Evolutionary conservation across 92 coral and sea anemone genomes (phyloP).

Genomic region (Metridium senile): DNA sequence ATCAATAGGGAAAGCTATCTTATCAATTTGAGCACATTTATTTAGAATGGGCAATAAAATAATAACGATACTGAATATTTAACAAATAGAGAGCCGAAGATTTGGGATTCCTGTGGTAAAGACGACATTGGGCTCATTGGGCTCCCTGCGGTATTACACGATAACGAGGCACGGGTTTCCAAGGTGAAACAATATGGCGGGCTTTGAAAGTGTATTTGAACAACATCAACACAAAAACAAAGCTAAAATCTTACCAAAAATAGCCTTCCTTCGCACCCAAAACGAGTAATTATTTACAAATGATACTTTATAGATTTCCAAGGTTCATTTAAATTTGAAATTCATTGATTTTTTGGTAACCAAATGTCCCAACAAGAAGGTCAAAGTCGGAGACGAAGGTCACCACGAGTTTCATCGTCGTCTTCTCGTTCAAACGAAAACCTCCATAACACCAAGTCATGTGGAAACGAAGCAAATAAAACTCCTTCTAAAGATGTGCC

Average conservation of each 20-base stretch:
- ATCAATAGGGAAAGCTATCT: too few species aligned
- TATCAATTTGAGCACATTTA: too few species aligned
- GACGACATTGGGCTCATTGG: too few species aligned
- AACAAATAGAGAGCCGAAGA: too few species aligned
- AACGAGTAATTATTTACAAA: neutral
- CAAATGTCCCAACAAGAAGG: constrained; percentile 56
- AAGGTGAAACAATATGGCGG: constrained; percentile 81
- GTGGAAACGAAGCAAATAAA: constrained; percentile 42
- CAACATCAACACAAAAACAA: constrained; percentile 29
- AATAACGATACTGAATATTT: too few species aligned
- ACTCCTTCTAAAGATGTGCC: constrained; percentile 43
- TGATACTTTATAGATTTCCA: neutral
- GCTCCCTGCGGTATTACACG: constrained; percentile 23
- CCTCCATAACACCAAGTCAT: constrained; percentile 39
- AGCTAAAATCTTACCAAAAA: neutral
- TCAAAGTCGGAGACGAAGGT: constrained; percentile 51
- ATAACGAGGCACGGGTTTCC: constrained; percentile 58
- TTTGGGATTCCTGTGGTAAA: constrained; percentile 1
- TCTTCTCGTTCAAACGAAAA: constrained; percentile 70
- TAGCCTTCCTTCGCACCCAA: neutral
- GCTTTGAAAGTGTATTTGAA: constrained; percentile 44
- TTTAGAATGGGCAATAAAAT: too few species aligned
- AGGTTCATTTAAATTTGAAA: neutral
- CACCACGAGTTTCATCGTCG: constrained; percentile 69
- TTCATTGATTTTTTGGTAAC: neutral